Evolutionary conservation across 2,888 invertebrate species (phyloP).

Genomic region (Calliopum simillimum): DNA sequence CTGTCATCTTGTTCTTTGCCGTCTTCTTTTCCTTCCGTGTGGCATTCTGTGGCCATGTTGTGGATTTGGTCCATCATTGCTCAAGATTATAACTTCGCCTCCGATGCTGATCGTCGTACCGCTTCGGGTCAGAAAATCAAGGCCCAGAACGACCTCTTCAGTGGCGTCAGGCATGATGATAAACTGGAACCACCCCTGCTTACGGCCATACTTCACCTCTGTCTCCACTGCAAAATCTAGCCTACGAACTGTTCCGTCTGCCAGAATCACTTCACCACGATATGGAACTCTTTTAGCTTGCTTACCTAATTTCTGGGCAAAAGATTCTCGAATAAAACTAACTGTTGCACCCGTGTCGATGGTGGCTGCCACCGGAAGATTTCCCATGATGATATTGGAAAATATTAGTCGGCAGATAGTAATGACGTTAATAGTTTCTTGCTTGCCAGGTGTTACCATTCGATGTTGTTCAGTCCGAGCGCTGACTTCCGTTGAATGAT

Average conservation of each 20-base stretch:
- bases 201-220: background rate
- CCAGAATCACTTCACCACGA: background rate
- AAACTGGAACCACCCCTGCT: background rate
- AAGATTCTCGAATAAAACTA: too few species aligned
- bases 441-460: background rate
- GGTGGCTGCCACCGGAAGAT: too few species aligned
- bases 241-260: background rate
- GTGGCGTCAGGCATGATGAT: conserved; percentile 8
- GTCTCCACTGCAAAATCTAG: background rate
- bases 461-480: background rate
- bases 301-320: background rate
- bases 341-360: too few species aligned
- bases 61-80: too few species aligned
- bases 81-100: too few species aligned
- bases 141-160: conserved; percentile 3
- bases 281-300: background rate
- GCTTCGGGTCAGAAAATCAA: background rate
- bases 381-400: background rate
- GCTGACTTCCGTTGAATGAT: background rate
- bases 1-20: too few species aligned
- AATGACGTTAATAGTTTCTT: background rate
- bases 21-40: too few species aligned
- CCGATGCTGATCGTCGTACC: background rate
- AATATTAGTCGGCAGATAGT: background rate
- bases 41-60: too few species aligned